Conservation (phyloP, 2,888 invertebrate genomes). For the Catotricha subobsoleta region DNA sequence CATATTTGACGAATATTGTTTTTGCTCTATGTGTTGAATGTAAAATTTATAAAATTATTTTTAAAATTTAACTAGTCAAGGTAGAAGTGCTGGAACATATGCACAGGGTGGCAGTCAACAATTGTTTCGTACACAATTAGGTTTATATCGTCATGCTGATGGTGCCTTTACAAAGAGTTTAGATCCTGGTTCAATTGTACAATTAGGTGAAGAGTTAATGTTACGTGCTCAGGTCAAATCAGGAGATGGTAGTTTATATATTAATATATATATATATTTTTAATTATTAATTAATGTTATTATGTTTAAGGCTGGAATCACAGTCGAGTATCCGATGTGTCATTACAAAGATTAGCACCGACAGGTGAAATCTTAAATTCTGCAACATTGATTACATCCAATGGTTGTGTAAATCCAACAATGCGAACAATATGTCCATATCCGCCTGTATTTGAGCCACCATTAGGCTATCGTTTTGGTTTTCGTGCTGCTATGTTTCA, state of each 20-base stretch:
- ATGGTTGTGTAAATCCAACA: slow-evolving; percentile 32
- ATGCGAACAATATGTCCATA: slow-evolving; percentile 31
- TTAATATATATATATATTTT: neutral
- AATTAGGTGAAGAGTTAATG: slow-evolving; percentile 38
- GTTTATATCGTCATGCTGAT: slow-evolving; percentile 30
- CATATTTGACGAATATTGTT: neutral
- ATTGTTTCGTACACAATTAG: slow-evolving; percentile 34
- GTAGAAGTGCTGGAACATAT: slow-evolving; percentile 25
- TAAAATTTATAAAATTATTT: neutral
- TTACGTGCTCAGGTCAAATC: slow-evolving; percentile 33
- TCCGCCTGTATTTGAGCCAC: slow-evolving; percentile 27
- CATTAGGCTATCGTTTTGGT: slow-evolving; percentile 29
- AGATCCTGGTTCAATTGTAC: slow-evolving; percentile 33
- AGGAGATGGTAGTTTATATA: slow-evolving; percentile 33
- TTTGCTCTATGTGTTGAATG: neutral
- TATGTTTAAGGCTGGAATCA: slow-evolving; percentile 32
- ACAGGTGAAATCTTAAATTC: slow-evolving; percentile 22
- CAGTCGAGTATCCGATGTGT: slow-evolving; percentile 36
- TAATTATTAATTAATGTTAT: neutral
- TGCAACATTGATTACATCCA: slow-evolving; percentile 27
- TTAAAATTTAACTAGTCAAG: slow-evolving; percentile 17
- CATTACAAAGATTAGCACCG: slow-evolving; percentile 24
- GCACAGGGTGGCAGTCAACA: slow-evolving; percentile 37
- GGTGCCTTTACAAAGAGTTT: slow-evolving; percentile 34
- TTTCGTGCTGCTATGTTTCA: slow-evolving; percentile 41